Percentiles rank a stretch among this genome's conserved stretches.
Conservation (phyloP, 2,797 vertebrate species). For the Hydrophis major region DNA sequence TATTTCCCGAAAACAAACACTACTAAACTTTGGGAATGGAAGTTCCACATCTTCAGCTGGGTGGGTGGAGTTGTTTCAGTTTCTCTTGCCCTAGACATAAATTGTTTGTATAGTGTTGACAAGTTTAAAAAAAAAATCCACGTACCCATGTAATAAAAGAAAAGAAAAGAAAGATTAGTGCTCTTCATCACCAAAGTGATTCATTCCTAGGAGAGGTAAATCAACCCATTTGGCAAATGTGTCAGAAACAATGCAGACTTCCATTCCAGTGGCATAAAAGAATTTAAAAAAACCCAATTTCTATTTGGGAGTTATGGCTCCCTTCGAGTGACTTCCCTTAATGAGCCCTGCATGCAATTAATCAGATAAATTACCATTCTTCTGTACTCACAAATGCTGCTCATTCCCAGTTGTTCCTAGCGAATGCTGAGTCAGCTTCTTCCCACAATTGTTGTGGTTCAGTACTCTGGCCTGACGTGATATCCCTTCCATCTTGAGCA, state of each 20-base stretch:
- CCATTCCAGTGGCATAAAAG: not conserved
- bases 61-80: not conserved
- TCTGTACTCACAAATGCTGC: not conserved
- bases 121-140: not conserved
- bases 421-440: not conserved
- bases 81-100: not conserved
- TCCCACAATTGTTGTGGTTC: not conserved
- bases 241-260: not conserved
- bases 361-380: not conserved
- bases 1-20: not conserved
- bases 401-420: not conserved
- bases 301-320: not conserved
- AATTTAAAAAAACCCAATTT: not conserved
- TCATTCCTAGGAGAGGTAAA: constrained; percentile 9
- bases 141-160: not conserved
- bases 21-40: not conserved
- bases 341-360: constrained; percentile 6
- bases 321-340: not conserved
- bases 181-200: not conserved
- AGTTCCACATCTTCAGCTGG: not conserved
- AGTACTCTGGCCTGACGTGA: not conserved
- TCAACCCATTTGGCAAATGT: not conserved
- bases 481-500: not conserved
- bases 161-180: not conserved
- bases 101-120: not conserved